phyloP scores from a whole-genome alignment of 2,888 invertebrate genomes.

The Nephrotoma flavescens region DNA sequence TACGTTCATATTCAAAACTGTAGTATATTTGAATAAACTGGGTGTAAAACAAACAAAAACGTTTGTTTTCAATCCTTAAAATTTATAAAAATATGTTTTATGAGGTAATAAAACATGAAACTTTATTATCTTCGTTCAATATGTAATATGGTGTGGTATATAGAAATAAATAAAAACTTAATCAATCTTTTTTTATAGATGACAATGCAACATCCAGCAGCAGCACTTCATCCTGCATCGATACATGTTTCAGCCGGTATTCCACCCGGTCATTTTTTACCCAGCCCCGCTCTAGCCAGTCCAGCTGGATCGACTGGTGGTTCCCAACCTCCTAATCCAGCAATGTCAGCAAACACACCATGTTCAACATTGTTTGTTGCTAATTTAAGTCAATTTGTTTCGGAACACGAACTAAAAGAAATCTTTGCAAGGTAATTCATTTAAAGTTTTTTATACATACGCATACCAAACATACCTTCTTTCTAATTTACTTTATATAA shows the following conservation, averaged over 20 bases:
- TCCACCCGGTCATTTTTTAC: constrained; percentile 63
- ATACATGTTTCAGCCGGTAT: constrained; percentile 47
- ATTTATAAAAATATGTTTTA: too few species aligned
- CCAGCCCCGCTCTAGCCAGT: constrained; percentile 85
- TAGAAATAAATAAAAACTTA: too few species aligned
- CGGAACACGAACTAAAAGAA: constrained; percentile 96
- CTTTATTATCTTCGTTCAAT: too few species aligned
- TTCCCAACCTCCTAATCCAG: constrained; percentile 41
- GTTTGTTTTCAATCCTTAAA: too few species aligned
- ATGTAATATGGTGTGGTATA: too few species aligned
- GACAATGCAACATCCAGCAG: constrained; percentile 36
- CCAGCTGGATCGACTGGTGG: constrained; percentile 56
- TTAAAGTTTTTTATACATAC: background rate
- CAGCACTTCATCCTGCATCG: constrained; percentile 44
- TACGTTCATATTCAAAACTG: too few species aligned
- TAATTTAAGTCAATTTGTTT: constrained; percentile 93
- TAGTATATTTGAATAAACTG: too few species aligned
- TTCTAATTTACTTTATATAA: background rate
- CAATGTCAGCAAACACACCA: constrained; percentile 58
- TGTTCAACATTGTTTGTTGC: constrained; percentile 98
- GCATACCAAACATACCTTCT: background rate
- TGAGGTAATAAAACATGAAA: too few species aligned
- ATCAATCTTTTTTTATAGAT: constrained; percentile 16
- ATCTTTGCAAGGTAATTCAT: constrained; percentile 82
- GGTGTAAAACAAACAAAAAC: too few species aligned